Percentiles rank a stretch among this genome's conserved stretches.
Evolutionary conservation across 2,888 invertebrate genomes (phyloP).

Genomic region (Conomelus anceps): DNA sequence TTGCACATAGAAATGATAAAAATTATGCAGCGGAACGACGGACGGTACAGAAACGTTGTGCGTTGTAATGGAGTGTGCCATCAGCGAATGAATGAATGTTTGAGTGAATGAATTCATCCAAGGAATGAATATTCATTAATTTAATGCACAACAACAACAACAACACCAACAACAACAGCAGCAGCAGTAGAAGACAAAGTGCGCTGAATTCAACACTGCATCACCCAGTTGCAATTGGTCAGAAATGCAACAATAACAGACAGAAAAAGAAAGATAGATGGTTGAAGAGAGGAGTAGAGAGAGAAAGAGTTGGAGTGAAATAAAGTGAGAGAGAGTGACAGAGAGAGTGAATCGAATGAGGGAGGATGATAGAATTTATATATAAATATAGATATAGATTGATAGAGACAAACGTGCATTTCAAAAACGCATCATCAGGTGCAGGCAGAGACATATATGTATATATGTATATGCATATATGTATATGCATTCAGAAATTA

Average conservation of each 20-base stretch:
- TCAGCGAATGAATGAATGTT: neutral
- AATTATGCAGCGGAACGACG: neutral
- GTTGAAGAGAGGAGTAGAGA: neutral
- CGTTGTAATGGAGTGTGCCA: neutral
- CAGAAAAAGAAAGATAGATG: neutral
- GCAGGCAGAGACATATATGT: neutral
- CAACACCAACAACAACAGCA: no score
- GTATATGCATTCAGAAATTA: neutral
- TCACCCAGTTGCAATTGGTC: neutral
- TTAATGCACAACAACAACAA: neutral
- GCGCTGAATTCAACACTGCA: neutral
- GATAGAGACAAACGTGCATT: neutral
- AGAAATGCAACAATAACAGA: neutral
- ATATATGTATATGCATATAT: neutral
- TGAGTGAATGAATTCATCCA: neutral
- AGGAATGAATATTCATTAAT: neutral
- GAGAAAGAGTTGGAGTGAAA: neutral
- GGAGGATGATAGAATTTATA: no score
- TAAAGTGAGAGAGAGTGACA: neutral
- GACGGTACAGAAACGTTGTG: neutral
- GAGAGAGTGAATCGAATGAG: slow-evolving; percentile 19
- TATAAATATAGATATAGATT: neutral
- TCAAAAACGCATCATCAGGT: neutral
- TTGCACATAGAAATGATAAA: no score
- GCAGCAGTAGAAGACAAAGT: no score